Evolutionary conservation across 2,113 vertebrate genomes (phyloP).

Genomic region (Saccopteryx bilineata): DNA sequence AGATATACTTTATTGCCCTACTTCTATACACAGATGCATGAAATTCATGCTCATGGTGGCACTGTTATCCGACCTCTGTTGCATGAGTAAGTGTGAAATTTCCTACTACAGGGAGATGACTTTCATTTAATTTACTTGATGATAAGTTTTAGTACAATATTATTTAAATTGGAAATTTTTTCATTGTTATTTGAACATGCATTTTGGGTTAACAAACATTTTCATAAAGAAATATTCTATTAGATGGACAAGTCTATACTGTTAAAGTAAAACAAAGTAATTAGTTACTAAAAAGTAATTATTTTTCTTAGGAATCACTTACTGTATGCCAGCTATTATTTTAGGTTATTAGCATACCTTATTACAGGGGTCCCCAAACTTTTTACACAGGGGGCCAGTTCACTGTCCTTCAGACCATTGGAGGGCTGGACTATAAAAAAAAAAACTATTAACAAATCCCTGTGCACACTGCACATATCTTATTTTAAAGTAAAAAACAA

Average conservation of each 20-base stretch:
- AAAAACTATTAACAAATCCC: too few relatives aligned
- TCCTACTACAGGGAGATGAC: not conserved
- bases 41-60: slow-evolving; percentile 89
- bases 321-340: not conserved
- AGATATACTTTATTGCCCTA: slow-evolving; percentile 92
- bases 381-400: too few relatives aligned
- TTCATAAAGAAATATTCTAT: not conserved
- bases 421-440: too few relatives aligned
- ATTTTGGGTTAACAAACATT: not conserved
- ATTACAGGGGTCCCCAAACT: too few relatives aligned
- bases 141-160: not conserved
- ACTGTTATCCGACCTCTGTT: slow-evolving; percentile 92
- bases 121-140: slow-evolving; percentile 8
- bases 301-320: not conserved
- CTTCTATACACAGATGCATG: slow-evolving; percentile 94
- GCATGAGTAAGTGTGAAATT: slow-evolving; percentile 90
- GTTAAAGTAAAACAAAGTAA: not conserved
- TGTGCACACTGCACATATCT: too few relatives aligned
- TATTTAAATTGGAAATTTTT: not conserved
- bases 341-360: not conserved
- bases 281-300: not conserved
- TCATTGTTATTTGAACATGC: not conserved
- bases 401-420: too few relatives aligned
- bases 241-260: not conserved
- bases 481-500: too few relatives aligned